Conservation (phyloP, 2,113 vertebrate species). For the Australoheros scitulus region DNA sequence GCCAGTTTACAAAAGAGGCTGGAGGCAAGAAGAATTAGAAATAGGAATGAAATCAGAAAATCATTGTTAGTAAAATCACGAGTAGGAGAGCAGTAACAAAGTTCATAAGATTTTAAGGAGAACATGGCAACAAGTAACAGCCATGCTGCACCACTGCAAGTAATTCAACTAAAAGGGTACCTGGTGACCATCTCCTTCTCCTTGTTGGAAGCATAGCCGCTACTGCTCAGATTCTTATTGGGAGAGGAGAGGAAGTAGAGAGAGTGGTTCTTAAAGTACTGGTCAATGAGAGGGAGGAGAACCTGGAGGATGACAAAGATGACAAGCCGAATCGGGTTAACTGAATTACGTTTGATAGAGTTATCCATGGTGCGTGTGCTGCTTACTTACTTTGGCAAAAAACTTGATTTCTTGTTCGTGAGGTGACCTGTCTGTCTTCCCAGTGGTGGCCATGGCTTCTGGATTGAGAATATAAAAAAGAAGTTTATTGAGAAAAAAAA, state of each 20-base stretch:
- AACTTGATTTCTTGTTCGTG: conserved; percentile 99
- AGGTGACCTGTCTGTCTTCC: conserved; percentile 93
- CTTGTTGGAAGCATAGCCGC: conserved; percentile 96
- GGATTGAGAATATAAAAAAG: conserved; percentile 30
- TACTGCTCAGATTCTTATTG: conserved; percentile 93
- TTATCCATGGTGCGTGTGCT: not conserved
- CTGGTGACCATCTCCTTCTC: conserved; percentile 99
- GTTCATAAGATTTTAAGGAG: not conserved
- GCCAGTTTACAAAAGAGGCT: conserved; percentile 99
- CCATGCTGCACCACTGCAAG: not conserved
- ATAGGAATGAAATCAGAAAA: conserved; percentile 57
- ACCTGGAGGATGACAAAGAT: conserved; percentile 80
- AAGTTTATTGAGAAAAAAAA: not conserved
- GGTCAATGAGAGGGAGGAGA: conserved; percentile 95
- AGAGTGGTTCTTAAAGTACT: conserved; percentile 98
- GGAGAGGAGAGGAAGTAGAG: conserved; percentile 97
- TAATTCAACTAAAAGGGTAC: conserved; percentile 63
- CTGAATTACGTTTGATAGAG: not conserved
- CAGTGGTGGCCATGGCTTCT: conserved; percentile 94
- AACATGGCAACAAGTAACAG: not conserved
- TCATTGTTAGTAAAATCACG: conserved; percentile 5
- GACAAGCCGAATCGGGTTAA: not conserved
- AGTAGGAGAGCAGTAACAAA: conserved; percentile 12
- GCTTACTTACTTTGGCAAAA: conserved; percentile 92
- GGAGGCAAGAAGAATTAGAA: conserved; percentile 72